Evolutionary conservation across 1,140 invertebrate species (phyloP).

Genomic region (Lordiphosa collinella): DNA sequence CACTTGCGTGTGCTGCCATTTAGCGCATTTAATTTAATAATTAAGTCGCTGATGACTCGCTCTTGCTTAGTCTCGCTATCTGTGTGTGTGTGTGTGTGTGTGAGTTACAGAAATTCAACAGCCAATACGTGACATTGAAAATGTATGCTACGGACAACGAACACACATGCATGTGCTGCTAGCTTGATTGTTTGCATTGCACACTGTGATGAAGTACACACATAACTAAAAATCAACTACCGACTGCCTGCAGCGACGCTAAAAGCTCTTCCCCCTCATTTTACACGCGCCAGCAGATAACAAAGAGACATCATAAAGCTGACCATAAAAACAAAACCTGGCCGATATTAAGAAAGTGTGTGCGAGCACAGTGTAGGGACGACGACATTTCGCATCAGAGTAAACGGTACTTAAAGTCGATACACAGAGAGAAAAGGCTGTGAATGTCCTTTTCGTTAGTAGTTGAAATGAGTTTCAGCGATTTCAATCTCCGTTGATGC

Average conservation of each 20-base stretch:
- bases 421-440: too few relatives aligned
- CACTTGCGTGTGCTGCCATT: slow-evolving; percentile 74
- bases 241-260: too few relatives aligned
- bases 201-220: neutral
- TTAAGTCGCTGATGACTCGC: slow-evolving; percentile 66
- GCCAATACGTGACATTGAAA: slow-evolving; percentile 49
- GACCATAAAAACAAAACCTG: neutral
- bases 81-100: neutral
- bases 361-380: too few relatives aligned
- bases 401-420: too few relatives aligned
- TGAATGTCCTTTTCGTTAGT: too few relatives aligned
- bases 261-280: too few relatives aligned
- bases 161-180: neutral
- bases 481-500: too few relatives aligned
- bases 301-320: too few relatives aligned
- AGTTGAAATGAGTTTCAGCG: too few relatives aligned
- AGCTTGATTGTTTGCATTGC: too few relatives aligned
- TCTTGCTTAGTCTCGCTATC: slow-evolving; percentile 16
- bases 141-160: slow-evolving; percentile 35
- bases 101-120: slow-evolving; percentile 30
- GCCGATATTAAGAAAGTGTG: slow-evolving; percentile 5
- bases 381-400: too few relatives aligned
- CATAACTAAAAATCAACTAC: neutral
- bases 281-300: too few relatives aligned
- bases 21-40: slow-evolving; percentile 78